phyloP scores from a whole-genome alignment of 2,797 vertebrate genomes.

The Pseudomugil gertrudae region DNA sequence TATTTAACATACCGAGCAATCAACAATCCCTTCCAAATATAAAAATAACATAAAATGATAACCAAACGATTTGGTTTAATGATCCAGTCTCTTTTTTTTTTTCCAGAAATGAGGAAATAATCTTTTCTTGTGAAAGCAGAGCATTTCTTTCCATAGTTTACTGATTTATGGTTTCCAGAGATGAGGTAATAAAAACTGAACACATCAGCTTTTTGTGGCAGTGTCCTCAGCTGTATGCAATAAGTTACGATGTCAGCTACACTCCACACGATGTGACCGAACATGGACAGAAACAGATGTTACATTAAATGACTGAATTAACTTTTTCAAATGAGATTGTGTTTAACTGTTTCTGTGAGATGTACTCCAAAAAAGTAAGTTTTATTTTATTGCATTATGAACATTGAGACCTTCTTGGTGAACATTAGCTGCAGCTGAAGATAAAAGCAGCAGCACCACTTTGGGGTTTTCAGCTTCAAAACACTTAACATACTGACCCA shows the following conservation, averaged over 20 bases:
- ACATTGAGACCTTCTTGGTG: not conserved
- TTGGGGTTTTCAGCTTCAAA: slow-evolving; percentile 32
- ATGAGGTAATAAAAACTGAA: slow-evolving; percentile 51
- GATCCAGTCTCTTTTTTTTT: slow-evolving; percentile 18
- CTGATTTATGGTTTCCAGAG: slow-evolving; percentile 42
- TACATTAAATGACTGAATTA: slow-evolving; percentile 29
- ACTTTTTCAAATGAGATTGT: slow-evolving; percentile 6
- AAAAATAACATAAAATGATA: slow-evolving; percentile 11
- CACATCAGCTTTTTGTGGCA: slow-evolving; percentile 37
- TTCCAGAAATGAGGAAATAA: slow-evolving; percentile 21
- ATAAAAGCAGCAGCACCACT: slow-evolving; percentile 12
- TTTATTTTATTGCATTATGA: not conserved
- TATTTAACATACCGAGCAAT: not conserved
- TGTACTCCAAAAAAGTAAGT: not conserved
- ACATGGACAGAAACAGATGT: slow-evolving; percentile 60
- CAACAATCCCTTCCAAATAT: slow-evolving; percentile 5
- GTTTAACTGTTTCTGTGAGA: not conserved
- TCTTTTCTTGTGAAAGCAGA: slow-evolving; percentile 12
- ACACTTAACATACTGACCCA: slow-evolving; percentile 55
- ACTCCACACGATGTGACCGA: slow-evolving; percentile 33
- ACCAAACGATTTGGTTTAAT: not conserved
- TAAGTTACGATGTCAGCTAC: slow-evolving; percentile 43
- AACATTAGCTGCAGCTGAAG: not conserved
- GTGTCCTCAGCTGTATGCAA: slow-evolving; percentile 51
- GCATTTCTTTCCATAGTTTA: slow-evolving; percentile 13